Percentiles rank a stretch among this genome's conserved stretches.
Conservation (phyloP, 1,140 invertebrate genomes). For the Cyclina sinensis region DNA sequence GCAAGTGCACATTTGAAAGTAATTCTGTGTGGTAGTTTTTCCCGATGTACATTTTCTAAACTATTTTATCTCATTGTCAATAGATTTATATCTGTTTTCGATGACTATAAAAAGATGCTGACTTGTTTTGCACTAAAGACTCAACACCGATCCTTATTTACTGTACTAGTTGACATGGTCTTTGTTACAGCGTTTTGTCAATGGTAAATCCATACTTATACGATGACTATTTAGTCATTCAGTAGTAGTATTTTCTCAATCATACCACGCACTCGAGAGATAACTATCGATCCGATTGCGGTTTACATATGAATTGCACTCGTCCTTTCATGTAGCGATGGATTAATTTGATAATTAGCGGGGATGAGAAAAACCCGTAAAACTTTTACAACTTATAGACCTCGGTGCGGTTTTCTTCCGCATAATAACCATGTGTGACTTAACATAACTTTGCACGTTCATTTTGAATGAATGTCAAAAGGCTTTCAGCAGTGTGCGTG, state of each 20-base stretch:
- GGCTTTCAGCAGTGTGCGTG: not conserved
- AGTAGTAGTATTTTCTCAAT: not conserved
- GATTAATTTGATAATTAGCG: conserved; percentile 25
- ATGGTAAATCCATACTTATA: not conserved
- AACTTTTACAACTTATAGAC: not conserved
- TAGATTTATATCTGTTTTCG: too few species aligned
- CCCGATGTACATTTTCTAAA: too few species aligned
- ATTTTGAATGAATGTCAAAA: conserved; percentile 2
- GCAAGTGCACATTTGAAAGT: not conserved
- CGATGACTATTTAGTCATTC: not conserved
- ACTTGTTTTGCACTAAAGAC: not conserved
- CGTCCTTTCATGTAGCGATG: not conserved
- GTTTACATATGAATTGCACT: not conserved
- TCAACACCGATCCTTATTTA: not conserved
- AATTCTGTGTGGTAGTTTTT: too few species aligned
- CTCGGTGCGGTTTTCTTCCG: not conserved
- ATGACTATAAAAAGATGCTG: not conserved
- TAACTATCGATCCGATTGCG: not conserved
- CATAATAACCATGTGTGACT: not conserved
- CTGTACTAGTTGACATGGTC: not conserved
- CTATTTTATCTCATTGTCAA: too few species aligned
- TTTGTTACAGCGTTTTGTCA: not conserved
- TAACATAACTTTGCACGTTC: conserved; percentile 21
- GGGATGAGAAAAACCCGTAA: not conserved
- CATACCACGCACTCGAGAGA: not conserved